Conservation (phyloP, 64 coral and sea anemone genomes). For the Hydrozoanthus tunicans region DNA sequence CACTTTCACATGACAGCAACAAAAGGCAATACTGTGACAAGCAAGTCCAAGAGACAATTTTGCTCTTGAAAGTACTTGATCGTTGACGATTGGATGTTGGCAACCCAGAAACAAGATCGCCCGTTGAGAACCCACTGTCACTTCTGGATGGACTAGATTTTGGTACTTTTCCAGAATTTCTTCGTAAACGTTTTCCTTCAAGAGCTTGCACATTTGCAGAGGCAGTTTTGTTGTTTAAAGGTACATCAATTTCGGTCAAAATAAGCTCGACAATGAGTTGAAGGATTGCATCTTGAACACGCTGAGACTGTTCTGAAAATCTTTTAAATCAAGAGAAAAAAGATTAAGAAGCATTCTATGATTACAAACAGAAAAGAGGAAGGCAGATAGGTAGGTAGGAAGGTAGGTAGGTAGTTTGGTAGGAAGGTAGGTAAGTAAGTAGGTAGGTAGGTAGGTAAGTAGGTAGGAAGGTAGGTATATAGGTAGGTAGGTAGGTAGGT, state of each 20-base stretch:
- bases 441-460: no score
- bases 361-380: not conserved
- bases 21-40: conserved; percentile 46
- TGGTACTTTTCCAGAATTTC: conserved; percentile 37
- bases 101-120: conserved; percentile 45
- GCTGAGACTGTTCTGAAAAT: conserved; percentile 69
- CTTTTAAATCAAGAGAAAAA: conserved; percentile 35
- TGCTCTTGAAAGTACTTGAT: conserved; percentile 21
- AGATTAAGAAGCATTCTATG: not conserved
- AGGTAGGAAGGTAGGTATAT: no score
- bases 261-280: conserved; percentile 70
- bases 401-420: no score
- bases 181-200: conserved; percentile 41
- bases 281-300: conserved; percentile 63
- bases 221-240: not conserved
- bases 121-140: conserved; percentile 72
- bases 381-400: not conserved
- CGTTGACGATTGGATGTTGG: not conserved
- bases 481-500: no score
- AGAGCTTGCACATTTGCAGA: conserved; percentile 4
- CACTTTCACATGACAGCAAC: conserved; percentile 11
- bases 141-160: conserved; percentile 66
- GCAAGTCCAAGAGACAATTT: conserved; percentile 38
- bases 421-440: no score
- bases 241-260: conserved; percentile 65